These are phyloP conservation scores for Henricia sp. DNA, from an alignment of 53 echinoderm and acorn worm species.

Conservation along the genomic window DNA sequence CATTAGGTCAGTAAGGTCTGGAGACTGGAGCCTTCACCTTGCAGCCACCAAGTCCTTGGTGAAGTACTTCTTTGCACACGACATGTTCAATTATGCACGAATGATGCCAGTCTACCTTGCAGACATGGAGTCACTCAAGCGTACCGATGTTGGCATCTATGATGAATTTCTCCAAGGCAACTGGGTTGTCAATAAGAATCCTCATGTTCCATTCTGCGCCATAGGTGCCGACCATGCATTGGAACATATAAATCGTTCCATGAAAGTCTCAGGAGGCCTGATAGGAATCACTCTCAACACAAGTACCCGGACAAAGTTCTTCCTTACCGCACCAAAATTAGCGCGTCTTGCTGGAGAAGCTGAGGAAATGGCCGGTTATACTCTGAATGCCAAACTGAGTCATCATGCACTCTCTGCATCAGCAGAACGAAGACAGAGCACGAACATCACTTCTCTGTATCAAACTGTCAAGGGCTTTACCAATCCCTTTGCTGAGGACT, in stretches of 20 bases:
- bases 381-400: background rate
- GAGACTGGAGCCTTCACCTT: constrained; percentile 22
- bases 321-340: constrained; percentile 12
- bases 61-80: constrained; percentile 52
- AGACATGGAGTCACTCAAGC: constrained; percentile 16
- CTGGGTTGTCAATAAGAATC: constrained; percentile 43
- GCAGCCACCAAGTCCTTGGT: background rate
- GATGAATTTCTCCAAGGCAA: constrained; percentile 22
- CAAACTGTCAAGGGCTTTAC: background rate
- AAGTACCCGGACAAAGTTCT: constrained; percentile 31
- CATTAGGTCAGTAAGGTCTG: background rate
- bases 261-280: constrained; percentile 42
- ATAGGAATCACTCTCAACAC: background rate
- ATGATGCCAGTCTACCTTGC: constrained; percentile 50
- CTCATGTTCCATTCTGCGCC: constrained; percentile 23
- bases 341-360: constrained; percentile 21
- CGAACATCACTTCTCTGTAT: constrained; percentile 22
- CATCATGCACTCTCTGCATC: background rate
- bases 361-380: background rate
- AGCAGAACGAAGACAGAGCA: background rate
- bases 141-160: constrained; percentile 3
- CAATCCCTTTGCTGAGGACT: constrained; percentile 9
- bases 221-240: constrained; percentile 42
- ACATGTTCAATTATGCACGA: constrained; percentile 43
- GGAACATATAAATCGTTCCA: constrained; percentile 10